A percentile compares a stretch with the other conserved stretches of the same genome.
phyloP scores from a whole-genome alignment of 2,113 vertebrate genomes.

The Cyanoramphus novaezelandiae region DNA sequence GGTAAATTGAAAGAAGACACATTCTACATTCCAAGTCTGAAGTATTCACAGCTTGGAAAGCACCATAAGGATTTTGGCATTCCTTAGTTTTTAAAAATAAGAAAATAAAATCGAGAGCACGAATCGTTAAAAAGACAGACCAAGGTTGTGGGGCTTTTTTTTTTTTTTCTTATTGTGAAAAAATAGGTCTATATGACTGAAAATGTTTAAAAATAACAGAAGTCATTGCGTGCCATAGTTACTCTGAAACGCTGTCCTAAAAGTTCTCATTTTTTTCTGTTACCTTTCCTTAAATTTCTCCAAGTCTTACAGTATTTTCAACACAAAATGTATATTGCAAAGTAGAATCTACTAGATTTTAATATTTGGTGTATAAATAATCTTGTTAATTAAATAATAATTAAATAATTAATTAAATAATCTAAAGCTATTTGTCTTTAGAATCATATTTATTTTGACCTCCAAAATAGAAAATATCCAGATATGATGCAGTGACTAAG shows the following conservation, averaged over 20 bases:
- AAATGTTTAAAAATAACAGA: neutral
- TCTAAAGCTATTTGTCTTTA: neutral
- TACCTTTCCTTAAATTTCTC: neutral
- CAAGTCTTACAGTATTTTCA: neutral
- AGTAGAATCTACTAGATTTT: neutral
- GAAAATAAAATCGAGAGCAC: rapidly evolving
- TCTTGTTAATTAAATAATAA: neutral
- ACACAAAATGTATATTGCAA: neutral
- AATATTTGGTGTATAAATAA: neutral
- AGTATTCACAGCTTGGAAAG: slow-evolving; percentile 15
- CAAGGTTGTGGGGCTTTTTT: rapidly evolving
- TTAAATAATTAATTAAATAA: neutral
- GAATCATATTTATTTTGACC: neutral
- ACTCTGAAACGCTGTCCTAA: neutral
- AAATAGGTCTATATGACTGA: neutral
- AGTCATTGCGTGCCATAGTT: neutral
- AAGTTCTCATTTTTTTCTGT: neutral
- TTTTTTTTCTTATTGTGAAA: neutral
- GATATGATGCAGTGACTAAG: neutral
- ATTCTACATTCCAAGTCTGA: neutral
- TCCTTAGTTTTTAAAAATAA: neutral
- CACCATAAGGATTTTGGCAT: neutral
- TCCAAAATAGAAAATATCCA: neutral
- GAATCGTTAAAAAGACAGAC: neutral
- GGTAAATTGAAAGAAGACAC: neutral